phyloP scores from a whole-genome alignment of 2,797 vertebrate genomes.

The Amniataba percoides region DNA sequence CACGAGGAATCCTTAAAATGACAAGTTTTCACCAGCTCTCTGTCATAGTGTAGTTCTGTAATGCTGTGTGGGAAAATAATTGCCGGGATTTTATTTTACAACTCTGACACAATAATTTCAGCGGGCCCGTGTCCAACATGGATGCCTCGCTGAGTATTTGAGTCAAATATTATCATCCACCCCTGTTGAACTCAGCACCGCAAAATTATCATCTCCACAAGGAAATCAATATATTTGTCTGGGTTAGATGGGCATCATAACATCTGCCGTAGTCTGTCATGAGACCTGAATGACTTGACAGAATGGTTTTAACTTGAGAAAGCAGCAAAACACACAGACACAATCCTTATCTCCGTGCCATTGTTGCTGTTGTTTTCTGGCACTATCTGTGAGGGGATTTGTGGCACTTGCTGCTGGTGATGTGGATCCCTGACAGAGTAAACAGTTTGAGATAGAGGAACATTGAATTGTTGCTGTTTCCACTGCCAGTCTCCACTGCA shows the following conservation, averaged over 20 bases:
- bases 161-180: conserved; percentile 39
- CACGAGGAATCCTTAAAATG: conserved; percentile 58
- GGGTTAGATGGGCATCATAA: conserved; percentile 27
- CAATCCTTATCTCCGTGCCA: conserved; percentile 43
- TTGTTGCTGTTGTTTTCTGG: conserved; percentile 54
- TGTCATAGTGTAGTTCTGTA: conserved; percentile 37
- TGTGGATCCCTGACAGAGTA: conserved; percentile 54
- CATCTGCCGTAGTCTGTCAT: conserved; percentile 22
- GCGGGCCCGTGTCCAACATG: conserved; percentile 38
- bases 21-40: conserved; percentile 53
- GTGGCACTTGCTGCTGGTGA: conserved; percentile 37
- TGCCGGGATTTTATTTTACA: conserved; percentile 39
- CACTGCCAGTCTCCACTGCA: conserved; percentile 18
- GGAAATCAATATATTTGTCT: conserved; percentile 57
- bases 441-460: conserved; percentile 55
- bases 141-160: conserved; percentile 39
- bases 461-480: conserved; percentile 35
- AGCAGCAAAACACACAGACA: conserved; percentile 23
- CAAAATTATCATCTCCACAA: conserved; percentile 15
- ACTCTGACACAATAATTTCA: conserved; percentile 32
- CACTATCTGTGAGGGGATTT: conserved; percentile 50
- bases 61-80: conserved; percentile 58
- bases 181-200: conserved; percentile 21
- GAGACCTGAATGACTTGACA: conserved; percentile 22
- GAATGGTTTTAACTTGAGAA: conserved; percentile 34